Base-by-base conservation (phyloP, 1,140 invertebrate genomes). In the Cephus cinctus region DNA sequence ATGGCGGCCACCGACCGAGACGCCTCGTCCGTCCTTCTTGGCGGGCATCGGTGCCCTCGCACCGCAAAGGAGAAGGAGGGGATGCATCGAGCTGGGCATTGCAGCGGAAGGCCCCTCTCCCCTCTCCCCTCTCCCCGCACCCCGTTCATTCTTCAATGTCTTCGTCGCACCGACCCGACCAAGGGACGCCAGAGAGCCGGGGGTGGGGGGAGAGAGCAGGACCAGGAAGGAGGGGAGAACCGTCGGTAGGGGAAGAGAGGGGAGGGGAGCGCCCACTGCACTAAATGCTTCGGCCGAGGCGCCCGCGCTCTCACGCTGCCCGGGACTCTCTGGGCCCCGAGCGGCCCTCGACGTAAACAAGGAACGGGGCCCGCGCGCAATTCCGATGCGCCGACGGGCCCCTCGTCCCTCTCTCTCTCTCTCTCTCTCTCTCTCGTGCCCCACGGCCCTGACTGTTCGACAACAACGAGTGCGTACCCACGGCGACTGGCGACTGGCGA, bases 261-360 rank as follows among this genome's bases (percentile, higher is more conserved):
- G 49, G 56, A 54, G 52, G 56, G 43, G 54, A 57, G 64, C 61
- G 64, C 57, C 61, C 63, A 64, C 53, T 57, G 71, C 62, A 70
- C 66, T 66, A 73, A 72, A 72, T 69, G 70, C 64, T 62, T 57
- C 57, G 57, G 50, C 40, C 56, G 52, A 63, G 64, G 57, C 61
- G 64, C 66, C 57, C 65, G 69, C n/a, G n/a, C 59, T 70, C 68
- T 71, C 69, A 71, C 68, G 67, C 59, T 70, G 59, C 57, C 41
- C 53, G 47, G 54, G 43, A 35, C 54, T 52, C 46, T 27, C 25
- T n/a, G 25, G 25, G 6, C 6, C 25, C 25, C 25, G n/a, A n/a
- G n/a, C n/a, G n/a, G n/a, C n/a, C n/a, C n/a, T n/a, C n/a, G n/a
- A n/a, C n/a, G n/a, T n/a, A n/a, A n/a, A n/a, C n/a, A n/a, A n/a